Evolutionary conservation across 1,140 invertebrate genomes (phyloP), one percentile per base, ranked within the genome.

Genomic region (Oncopodura yosiiana): DNA sequence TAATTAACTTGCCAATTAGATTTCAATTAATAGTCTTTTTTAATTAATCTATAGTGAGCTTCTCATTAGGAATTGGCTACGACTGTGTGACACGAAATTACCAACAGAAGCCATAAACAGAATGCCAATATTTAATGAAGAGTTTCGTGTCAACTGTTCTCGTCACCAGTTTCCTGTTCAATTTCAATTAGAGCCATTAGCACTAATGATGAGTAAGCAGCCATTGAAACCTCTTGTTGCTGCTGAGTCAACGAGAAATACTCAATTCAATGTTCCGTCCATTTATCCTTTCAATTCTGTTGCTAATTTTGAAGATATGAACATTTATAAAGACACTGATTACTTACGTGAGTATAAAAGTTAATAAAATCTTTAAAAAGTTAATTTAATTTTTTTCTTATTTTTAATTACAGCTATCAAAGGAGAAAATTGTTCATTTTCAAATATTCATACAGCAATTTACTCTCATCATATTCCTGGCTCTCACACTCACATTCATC

Each of bases 371-470:
- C 11, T 14, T n/a, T 43, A 38, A 23, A 19, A 16, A 27, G 3
- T 34, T 24, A 36, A 27, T 46, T 27, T 19, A 45, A 29, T 4
- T 21, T 46, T 21, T 58, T 51, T 11, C 32, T 30, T 26, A 32
- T 21, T 37, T 8, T 39, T 23, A 26, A 8, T 62, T 61, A 19
- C 53, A 69, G 66, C 61, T 50, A 60, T 61, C n/a, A 44, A 44
- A 12, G n/a, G 55, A 16, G 38, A 38, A n/a, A n/a, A n/a, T 23
- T 60, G 53, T 23, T 57, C 43, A 21, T 66, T 59, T 59, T 50
- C 58, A 14, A 73, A 81, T 66, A 76, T 81, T 6, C 87, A 92
- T 60, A 90, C 86, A 38, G 73, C 86, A 23, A 79, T 87, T 66
- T 65, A 83, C 38, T 77, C 81, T 66, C 81, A 77, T 64, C 76